Evolutionary conservation across 2,888 invertebrate species (phyloP), one percentile per base, ranked within the genome.

Genomic region (Microctonus hyperodae): DNA sequence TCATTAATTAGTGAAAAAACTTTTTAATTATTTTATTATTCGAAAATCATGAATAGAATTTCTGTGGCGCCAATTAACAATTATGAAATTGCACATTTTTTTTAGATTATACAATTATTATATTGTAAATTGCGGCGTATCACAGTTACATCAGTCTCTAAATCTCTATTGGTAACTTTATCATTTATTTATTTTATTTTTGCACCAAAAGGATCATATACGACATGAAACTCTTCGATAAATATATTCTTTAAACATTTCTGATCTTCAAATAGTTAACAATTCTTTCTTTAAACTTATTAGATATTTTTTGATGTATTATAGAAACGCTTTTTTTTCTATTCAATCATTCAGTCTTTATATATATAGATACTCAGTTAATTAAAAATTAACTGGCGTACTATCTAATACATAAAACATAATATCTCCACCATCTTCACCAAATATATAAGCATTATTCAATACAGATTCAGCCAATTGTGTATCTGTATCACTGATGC

Each of bases 361-460:
- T 6, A 23, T 58, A 2, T 40, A 1, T n/a, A n/a, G n/a, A 31
- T 33, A 20, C 1, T 31, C 2, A 1, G 23, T 11, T 9, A n/a
- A 1, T 44, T 7, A 44, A 7, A 20, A 44, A 16, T 20, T 70
- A 7, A 70, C 69, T 1, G 72, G 69, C 3, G 71, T 40, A 66
- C 71, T 72, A 40, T 72, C 72, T n/a, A 75, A 37, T 22, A 75
- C 74, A 55, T 74, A 74, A 40, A 75, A 73, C 73, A 76, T 73
- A 22, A 74, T 74, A 37, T 74, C 71, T 10, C 72, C 74, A 16
- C 69, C 73, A 25, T 72, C 71, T 61, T 76, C 75, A 20, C 70
- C 74, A 58, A 75, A 72, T 55, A 76, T 73, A 37, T 73, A 75
- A 7, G 73, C 69, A 65, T 72, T 73, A n/a, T 70, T 70, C 35